phyloP scores from a whole-genome alignment of 1,140 invertebrate genomes.

The Drosophila teissieri region DNA sequence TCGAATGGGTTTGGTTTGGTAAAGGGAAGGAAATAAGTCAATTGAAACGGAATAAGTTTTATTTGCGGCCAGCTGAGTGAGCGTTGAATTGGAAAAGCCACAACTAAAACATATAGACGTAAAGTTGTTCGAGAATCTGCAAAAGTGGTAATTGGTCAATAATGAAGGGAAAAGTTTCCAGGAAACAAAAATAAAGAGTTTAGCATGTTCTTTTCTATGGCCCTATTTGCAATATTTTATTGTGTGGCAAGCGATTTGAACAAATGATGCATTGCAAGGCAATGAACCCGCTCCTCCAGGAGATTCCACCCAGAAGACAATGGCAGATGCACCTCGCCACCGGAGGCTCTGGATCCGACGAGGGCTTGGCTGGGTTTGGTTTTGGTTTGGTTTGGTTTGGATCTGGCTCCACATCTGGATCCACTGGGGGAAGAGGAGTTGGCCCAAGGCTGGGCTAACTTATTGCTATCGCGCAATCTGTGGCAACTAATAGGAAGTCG shows the following conservation, averaged over 20 bases:
- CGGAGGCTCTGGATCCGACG: constrained; percentile 30
- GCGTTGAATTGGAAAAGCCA: constrained; percentile 61
- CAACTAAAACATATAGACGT: constrained; percentile 53
- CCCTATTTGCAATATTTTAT: constrained; percentile 66
- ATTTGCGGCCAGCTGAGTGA: constrained; percentile 44
- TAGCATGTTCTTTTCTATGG: constrained; percentile 35
- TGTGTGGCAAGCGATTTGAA: constrained; percentile 32
- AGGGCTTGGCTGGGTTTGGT: constrained; percentile 27
- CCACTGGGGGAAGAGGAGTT: constrained; percentile 12
- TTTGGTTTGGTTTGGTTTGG: constrained; percentile 11
- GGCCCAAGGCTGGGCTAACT: constrained; percentile 58
- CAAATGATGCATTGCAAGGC: constrained; percentile 70
- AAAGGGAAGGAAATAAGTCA: constrained; percentile 20
- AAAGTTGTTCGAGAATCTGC: constrained; percentile 34
- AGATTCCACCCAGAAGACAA: constrained; percentile 43
- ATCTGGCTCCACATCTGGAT: constrained; percentile 12
- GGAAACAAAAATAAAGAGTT: constrained; percentile 21
- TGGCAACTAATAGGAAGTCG: constrained; percentile 80
- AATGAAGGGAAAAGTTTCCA: constrained; percentile 48
- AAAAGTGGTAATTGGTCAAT: constrained; percentile 60
- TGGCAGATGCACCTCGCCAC: constrained; percentile 41
- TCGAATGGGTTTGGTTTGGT: background rate
- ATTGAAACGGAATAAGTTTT: constrained; percentile 61
- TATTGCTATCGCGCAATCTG: constrained; percentile 82
- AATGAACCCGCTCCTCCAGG: constrained; percentile 40